Evolutionary conservation across 2,888 invertebrate species (phyloP).

Genomic region (Eucera pruinosa): DNA sequence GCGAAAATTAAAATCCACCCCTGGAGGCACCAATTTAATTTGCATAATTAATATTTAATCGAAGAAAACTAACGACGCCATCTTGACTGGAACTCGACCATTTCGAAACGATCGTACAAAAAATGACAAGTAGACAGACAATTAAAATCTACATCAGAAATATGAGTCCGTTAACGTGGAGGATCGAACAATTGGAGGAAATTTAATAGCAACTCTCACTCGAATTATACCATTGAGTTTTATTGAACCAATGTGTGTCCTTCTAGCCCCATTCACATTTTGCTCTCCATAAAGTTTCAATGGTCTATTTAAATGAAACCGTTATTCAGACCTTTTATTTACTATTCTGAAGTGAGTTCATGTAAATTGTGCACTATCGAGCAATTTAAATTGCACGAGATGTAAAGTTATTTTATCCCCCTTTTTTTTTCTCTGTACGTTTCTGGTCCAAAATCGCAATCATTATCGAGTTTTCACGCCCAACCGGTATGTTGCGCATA

Average conservation of each 20-base stretch:
- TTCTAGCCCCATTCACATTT: conserved; percentile 19
- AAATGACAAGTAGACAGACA: too few relatives aligned
- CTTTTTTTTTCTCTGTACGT: background rate
- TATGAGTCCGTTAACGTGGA: too few relatives aligned
- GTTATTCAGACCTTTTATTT: background rate
- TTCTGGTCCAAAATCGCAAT: background rate
- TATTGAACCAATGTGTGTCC: background rate
- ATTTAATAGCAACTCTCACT: too few relatives aligned
- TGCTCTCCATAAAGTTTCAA: background rate
- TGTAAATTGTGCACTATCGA: conserved; percentile 1
- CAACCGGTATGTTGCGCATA: background rate
- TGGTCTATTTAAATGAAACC: conserved; percentile 14
- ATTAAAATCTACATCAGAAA: too few relatives aligned
- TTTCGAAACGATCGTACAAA: too few relatives aligned
- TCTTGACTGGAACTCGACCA: too few relatives aligned
- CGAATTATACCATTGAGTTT: too few relatives aligned
- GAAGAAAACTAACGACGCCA: too few relatives aligned
- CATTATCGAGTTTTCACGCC: conserved; percentile 36
- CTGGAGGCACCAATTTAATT: too few relatives aligned
- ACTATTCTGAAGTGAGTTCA: background rate
- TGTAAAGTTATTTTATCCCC: conserved; percentile 1
- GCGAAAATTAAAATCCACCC: too few relatives aligned
- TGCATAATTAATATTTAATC: too few relatives aligned
- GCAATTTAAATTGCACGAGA: conserved; percentile 1
- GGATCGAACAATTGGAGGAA: too few relatives aligned